Base-by-base conservation (phyloP, 2,113 vertebrate species). In the Nestor notabilis region DNA sequence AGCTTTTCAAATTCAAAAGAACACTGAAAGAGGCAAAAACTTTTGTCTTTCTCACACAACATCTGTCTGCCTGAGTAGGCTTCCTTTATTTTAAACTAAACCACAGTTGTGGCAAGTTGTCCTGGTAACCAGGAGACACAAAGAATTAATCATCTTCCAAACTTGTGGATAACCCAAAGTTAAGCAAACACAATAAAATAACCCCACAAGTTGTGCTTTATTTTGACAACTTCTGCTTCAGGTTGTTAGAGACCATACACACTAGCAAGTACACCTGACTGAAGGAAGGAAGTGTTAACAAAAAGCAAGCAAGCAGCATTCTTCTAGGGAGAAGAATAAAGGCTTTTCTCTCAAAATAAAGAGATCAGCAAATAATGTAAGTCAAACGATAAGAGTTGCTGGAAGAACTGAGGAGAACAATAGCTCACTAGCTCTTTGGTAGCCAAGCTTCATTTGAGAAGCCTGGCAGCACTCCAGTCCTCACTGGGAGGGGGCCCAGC, bases 401-500 rank as follows among this genome's bases (percentile, higher is more conserved):
- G 72, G 60, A 50, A 92, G 56, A 71, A 81, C 0, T 2, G 33
- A 47, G 10, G 11, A 58, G 44, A 91, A 95, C 87, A 93, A 79
- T 3, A 85, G 90, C 78, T 75, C 41, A 5, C 17, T 17, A 50
- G 35, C 28, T 37, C 18, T 41, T 61, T 19, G 29, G 60, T 2
- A 37, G 60, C 63, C 63, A 76, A 63, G 80, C 41, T 53, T 27
- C 19, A 33, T 10, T 6, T 7, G 77, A 46, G 58, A 60, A 70
- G 43, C 46, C 69, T 16, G 77, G 64, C 81, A 72, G 39, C 2
- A 3, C 44, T 9, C 13, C 5, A 2, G 23, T 17, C 43, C 75
- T n/a, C 46, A 1, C 3, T 1, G 4, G 9, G 41, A 43, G 6
- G 2, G 35, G 39, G 7, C 33, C 29, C 1, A 2, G 47, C 80